A percentile compares a stretch with the other conserved stretches of the same genome.
phyloP scores from a whole-genome alignment of 2,888 invertebrate species.

The Microctonus brassicae region DNA sequence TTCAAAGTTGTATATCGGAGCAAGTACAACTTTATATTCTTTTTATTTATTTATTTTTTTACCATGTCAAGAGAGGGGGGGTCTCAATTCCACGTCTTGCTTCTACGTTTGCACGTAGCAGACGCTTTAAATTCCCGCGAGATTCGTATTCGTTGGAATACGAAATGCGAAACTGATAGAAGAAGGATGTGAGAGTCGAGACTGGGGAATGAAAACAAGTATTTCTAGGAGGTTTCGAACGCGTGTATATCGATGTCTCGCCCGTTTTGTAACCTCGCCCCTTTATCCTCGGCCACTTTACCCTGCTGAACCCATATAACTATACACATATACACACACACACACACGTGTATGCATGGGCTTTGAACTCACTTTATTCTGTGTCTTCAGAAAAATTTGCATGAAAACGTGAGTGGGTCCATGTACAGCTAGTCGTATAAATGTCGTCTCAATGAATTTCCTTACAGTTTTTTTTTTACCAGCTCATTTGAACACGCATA shows the following conservation, averaged over 20 bases:
- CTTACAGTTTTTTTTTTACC: slow-evolving; percentile 5
- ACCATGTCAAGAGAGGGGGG: not conserved
- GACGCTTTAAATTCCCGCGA: slow-evolving; percentile 52
- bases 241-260: slow-evolving; percentile 26
- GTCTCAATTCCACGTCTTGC: slow-evolving; percentile 13
- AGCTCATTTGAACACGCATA: slow-evolving; percentile 30
- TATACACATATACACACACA: not conserved
- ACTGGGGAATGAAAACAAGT: slow-evolving; percentile 48
- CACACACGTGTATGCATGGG: slow-evolving; percentile 7
- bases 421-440: slow-evolving; percentile 9
- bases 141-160: slow-evolving; percentile 56
- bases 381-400: slow-evolving; percentile 19
- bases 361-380: slow-evolving; percentile 7
- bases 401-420: slow-evolving; percentile 31
- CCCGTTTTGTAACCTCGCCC: slow-evolving; percentile 11
- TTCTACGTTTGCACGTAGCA: slow-evolving; percentile 38
- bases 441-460: slow-evolving; percentile 7
- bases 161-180: slow-evolving; percentile 56
- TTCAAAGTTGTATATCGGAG: not conserved
- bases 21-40: not conserved
- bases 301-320: not conserved
- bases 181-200: slow-evolving; percentile 45
- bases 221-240: slow-evolving; percentile 35
- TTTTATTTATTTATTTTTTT: not conserved
- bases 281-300: not conserved